These are phyloP conservation scores for Tachypleus tridentatus DNA, from an alignment of 1,140 invertebrate species.

Conservation along the genomic window DNA sequence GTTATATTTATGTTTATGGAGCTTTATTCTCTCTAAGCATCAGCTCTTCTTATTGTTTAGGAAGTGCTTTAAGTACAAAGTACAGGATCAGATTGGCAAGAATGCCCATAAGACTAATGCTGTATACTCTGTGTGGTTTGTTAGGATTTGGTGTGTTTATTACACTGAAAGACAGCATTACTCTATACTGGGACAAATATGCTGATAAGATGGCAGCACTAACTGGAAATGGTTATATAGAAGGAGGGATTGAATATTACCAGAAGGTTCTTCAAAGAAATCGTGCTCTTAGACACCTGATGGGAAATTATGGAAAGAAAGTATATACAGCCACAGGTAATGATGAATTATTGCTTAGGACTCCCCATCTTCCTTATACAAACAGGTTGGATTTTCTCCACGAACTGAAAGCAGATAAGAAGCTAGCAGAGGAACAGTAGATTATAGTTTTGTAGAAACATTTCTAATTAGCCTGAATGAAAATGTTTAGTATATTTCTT, in stretches of 20 bases:
- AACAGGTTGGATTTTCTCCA: conserved; percentile 47
- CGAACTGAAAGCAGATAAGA: neutral
- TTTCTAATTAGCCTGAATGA: no score
- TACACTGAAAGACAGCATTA: conserved; percentile 27
- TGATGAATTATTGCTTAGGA: conserved; percentile 47
- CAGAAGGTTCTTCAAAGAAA: conserved; percentile 56
- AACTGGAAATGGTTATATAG: conserved; percentile 46
- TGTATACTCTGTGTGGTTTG: no score
- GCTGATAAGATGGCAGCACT: conserved; percentile 47
- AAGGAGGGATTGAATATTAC: conserved; percentile 61
- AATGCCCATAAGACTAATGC: no score
- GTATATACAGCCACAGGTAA: conserved; percentile 53
- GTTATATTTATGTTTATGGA: no score
- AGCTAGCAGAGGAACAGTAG: no score
- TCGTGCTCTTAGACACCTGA: conserved; percentile 49
- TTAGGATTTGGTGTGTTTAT: no score
- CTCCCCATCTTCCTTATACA: conserved; percentile 47
- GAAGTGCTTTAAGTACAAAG: no score
- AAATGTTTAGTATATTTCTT: no score
- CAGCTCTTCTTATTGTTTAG: no score
- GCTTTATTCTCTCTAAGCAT: no score
- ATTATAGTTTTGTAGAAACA: no score
- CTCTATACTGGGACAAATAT: conserved; percentile 43
- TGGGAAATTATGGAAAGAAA: conserved; percentile 43
- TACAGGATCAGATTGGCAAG: no score